Evolutionary conservation across 2,797 vertebrate genomes (phyloP), one percentile per base, ranked within the genome.

Genomic region (Cuniculus paca): DNA sequence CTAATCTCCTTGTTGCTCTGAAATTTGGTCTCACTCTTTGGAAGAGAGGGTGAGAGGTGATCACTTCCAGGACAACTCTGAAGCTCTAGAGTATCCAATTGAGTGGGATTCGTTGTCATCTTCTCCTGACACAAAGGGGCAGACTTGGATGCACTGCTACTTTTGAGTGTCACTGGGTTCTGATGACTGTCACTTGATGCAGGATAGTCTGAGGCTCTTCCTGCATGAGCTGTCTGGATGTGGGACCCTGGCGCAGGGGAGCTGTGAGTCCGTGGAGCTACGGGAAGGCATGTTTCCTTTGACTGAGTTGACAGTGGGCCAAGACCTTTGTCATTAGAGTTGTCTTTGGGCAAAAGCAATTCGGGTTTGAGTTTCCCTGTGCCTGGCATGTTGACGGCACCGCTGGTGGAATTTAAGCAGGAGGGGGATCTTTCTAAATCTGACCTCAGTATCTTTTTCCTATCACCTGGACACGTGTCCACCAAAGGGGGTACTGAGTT

Each of bases 31-130:
- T 98, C 98, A 52, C 68, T 98, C 96, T 88, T 98, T 84, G 97
- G 97, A 10, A 93, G 96, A 68, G 93, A 81, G 95, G 98, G 88
- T n/a, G 97, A 95, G 52, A 92, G 96, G 80, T 91, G 96, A 91
- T 95, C 96, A n/a, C 95, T 97, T 97, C 98, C 97, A 72, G 85
- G 97, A 87, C 97, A 98, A 36, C 97, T 97, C 95, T 95, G 98
- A 60, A 90, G 89, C 74, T 97, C 98, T 34, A 91, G 94, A 68
- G n/a, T 86, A 61, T 98, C 97, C 42, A 98, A 20, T 83, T 81
- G 97, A n/a, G 63, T 92, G 68, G 96, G 95, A 83, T 95, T 97
- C 86, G 89, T 97, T 78, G 96, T 28, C 0, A 0, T 97, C 91
- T 97, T 97, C 70, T 96, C 72, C 13, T 87, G 88, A 91, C 95